Evolutionary conservation across 2,113 vertebrate genomes (phyloP).

Genomic region (Sinocyclocheilus anshuiensis): DNA sequence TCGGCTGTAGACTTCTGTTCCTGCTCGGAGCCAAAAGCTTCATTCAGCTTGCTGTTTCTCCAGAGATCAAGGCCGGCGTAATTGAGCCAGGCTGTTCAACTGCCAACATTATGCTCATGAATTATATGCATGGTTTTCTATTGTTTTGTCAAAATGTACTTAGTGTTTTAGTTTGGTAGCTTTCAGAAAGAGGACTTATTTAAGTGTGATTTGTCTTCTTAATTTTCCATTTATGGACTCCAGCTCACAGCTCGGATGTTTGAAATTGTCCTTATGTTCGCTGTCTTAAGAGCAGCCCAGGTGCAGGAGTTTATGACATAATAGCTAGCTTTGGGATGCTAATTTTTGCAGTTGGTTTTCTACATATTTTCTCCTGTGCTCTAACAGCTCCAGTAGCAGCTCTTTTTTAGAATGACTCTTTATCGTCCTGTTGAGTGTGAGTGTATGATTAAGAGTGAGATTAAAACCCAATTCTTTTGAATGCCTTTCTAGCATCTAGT

Average conservation of each 20-base stretch:
- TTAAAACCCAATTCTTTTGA: background rate
- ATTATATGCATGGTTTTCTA: conserved; percentile 16
- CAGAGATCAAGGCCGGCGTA: conserved; percentile 10
- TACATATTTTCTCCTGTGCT: background rate
- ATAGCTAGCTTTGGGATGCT: background rate
- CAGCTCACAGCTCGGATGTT: background rate
- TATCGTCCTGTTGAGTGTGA: background rate
- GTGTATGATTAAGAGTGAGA: background rate
- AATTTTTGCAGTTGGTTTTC: background rate
- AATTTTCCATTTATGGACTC: background rate
- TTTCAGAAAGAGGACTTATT: conserved; percentile 2
- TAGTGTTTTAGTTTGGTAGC: background rate
- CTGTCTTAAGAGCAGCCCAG: background rate
- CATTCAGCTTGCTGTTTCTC: conserved; percentile 12
- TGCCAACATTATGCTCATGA: conserved; percentile 38
- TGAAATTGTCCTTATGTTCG: background rate
- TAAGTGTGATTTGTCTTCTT: conserved; percentile 7
- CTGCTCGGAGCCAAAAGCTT: background rate
- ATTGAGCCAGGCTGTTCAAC: conserved; percentile 39
- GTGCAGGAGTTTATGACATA: background rate
- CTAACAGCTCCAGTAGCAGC: background rate
- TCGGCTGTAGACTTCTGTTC: background rate
- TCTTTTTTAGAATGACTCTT: background rate
- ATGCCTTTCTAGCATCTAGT: no score
- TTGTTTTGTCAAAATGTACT: background rate